Conservation (phyloP, 2,797 vertebrate species). For the Chelmon rostratus region DNA sequence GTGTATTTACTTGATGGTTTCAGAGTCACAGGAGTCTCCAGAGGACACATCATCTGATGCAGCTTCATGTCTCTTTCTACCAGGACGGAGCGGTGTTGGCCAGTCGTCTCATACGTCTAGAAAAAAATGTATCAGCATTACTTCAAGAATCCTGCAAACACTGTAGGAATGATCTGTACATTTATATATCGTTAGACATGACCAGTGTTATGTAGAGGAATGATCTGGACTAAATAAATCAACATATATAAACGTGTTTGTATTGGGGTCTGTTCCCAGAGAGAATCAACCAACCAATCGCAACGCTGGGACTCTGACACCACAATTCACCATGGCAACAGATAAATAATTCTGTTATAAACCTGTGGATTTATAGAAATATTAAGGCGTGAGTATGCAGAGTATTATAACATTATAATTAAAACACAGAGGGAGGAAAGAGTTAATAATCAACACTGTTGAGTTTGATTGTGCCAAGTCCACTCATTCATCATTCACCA, state of each 20-base stretch:
- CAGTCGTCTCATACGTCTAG: conserved; percentile 84
- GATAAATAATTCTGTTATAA: neutral
- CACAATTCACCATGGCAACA: neutral
- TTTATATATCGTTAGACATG: neutral
- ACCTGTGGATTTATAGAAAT: too few species aligned
- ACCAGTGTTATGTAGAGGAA: neutral
- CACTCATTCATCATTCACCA: too few species aligned
- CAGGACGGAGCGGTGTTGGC: conserved; percentile 89
- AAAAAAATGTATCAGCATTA: conserved; percentile 32
- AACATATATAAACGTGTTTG: neutral
- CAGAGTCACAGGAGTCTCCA: conserved; percentile 34
- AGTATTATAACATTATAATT: too few species aligned
- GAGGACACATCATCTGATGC: conserved; percentile 7
- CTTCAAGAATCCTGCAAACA: neutral
- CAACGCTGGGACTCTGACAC: neutral
- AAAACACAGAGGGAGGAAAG: too few species aligned
- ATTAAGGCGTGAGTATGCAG: too few species aligned
- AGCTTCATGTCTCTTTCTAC: conserved; percentile 79
- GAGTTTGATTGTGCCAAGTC: too few species aligned
- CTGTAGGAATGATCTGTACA: neutral
- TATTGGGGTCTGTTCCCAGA: neutral
- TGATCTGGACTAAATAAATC: neutral
- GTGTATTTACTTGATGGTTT: conserved; percentile 19
- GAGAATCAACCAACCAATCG: too few species aligned
- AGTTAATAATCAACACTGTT: too few species aligned